phyloP scores from a whole-genome alignment of 2,113 vertebrate genomes.

The Prionailurus bengalensis region DNA sequence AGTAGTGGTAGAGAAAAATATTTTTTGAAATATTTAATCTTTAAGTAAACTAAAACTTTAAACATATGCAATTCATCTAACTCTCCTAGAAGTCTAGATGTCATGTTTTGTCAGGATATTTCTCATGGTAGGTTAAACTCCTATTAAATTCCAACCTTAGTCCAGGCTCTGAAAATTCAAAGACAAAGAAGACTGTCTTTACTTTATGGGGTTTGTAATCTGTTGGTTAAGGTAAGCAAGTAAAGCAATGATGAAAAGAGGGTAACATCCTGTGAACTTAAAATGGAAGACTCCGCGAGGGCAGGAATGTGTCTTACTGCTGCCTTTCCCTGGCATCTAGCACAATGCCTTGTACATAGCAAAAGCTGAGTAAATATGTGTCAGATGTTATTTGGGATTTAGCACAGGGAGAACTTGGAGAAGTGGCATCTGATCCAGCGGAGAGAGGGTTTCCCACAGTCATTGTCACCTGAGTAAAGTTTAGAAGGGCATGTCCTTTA shows the following conservation, averaged over 20 bases:
- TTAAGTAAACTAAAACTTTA: not conserved
- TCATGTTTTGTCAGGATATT: not conserved
- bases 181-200: not conserved
- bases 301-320: not conserved
- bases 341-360: not conserved
- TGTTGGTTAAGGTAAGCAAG: not conserved
- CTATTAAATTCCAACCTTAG: not conserved
- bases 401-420: not conserved
- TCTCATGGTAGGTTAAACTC: not conserved
- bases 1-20: not conserved
- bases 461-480: not conserved
- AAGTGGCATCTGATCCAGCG: not conserved
- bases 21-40: constrained; percentile 36
- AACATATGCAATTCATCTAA: not conserved
- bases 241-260: not conserved
- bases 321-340: not conserved
- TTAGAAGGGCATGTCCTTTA: not conserved
- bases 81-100: not conserved
- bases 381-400: not conserved
- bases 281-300: not conserved
- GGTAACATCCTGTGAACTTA: not conserved
- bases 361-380: not conserved
- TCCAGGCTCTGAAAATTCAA: not conserved
- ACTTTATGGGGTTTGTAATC: not conserved
- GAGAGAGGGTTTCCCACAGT: not conserved